Conservation (phyloP, 1,140 invertebrate species). For the Tribolium castaneum region DNA sequence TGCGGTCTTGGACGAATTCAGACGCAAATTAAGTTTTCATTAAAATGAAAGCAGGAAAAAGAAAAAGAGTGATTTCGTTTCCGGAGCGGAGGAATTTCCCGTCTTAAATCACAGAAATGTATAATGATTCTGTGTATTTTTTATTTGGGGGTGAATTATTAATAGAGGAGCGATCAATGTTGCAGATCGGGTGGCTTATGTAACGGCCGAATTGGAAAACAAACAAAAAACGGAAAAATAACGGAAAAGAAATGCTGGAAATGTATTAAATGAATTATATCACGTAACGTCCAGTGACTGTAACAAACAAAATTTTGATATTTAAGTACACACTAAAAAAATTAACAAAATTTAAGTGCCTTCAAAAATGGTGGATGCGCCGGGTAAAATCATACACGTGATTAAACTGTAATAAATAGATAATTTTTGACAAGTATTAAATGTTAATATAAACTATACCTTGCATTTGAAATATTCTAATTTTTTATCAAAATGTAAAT, state of each 20-base stretch:
- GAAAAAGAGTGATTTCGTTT: background rate
- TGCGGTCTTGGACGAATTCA: background rate
- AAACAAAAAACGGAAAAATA: background rate
- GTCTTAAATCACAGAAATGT: background rate
- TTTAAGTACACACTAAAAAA: no score
- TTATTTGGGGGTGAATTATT: background rate
- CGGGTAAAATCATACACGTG: background rate
- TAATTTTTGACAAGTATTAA: no score
- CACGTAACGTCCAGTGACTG: no score
- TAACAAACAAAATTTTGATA: no score
- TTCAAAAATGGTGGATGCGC: slow-evolving; percentile 5
- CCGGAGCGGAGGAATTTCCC: background rate
- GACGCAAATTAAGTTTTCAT: background rate
- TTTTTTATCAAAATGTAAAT: no score
- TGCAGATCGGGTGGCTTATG: background rate
- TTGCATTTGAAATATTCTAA: no score
- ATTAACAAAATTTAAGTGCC: no score
- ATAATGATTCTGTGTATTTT: background rate
- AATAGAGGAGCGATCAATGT: background rate
- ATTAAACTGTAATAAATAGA: no score
- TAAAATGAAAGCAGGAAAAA: background rate
- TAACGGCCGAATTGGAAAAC: background rate
- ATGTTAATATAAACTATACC: no score
- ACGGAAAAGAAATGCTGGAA: background rate
- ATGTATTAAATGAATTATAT: no score